Conservation (phyloP, 2,888 invertebrate species). For the Sabatieria punctata region DNA sequence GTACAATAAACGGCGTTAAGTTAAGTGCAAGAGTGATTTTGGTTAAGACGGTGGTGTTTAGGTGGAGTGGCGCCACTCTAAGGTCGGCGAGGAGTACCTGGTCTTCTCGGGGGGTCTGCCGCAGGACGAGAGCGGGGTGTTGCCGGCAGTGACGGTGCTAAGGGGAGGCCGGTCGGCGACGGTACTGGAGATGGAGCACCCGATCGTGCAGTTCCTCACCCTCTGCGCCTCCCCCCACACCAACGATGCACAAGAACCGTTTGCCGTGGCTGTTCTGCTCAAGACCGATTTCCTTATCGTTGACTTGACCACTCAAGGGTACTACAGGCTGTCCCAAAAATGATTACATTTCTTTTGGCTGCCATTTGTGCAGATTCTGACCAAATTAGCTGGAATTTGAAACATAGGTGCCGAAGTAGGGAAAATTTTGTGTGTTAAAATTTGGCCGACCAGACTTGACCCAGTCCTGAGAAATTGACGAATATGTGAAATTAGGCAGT, state of each 20-base stretch:
- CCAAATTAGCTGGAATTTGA: too few relatives aligned
- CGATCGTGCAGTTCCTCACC: constrained; percentile 87
- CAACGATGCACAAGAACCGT: constrained; percentile 73
- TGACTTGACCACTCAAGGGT: constrained; percentile 75
- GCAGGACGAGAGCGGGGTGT: constrained; percentile 24
- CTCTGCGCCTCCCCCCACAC: constrained; percentile 81
- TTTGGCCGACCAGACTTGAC: too few relatives aligned
- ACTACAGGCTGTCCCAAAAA: too few relatives aligned
- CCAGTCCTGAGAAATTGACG: too few relatives aligned
- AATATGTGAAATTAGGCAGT: too few relatives aligned
- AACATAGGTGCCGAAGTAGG: too few relatives aligned
- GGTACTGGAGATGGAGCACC: constrained; percentile 97
- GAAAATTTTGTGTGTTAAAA: too few relatives aligned
- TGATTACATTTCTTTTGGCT: too few relatives aligned
- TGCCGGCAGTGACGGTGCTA: constrained; percentile 37
- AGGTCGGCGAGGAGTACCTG: constrained; percentile 19
- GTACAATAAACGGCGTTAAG: too few relatives aligned
- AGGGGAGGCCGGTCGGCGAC: constrained; percentile 62
- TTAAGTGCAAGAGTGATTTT: too few relatives aligned
- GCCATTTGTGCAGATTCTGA: too few relatives aligned
- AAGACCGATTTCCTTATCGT: constrained; percentile 95
- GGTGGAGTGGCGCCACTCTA: constrained; percentile 22
- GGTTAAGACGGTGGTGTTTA: too few relatives aligned
- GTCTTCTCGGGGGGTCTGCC: constrained; percentile 27
- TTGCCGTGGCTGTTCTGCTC: constrained; percentile 87